A percentile compares a stretch with the other conserved stretches of the same genome.
Conservation (phyloP, 1,140 invertebrate species). For the Procambarus clarkii region DNA sequence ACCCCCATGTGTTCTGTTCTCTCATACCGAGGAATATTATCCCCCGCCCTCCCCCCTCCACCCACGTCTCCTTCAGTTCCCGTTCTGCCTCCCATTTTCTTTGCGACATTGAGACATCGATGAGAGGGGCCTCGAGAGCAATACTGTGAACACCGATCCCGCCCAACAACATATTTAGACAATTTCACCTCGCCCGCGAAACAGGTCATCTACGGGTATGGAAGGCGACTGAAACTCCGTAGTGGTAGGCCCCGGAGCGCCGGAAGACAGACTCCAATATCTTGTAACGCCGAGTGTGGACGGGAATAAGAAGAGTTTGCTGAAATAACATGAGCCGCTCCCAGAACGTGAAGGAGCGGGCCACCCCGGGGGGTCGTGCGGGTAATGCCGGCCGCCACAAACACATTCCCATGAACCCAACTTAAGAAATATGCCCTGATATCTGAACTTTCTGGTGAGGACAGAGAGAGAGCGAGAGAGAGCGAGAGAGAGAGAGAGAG, state of each 20-base stretch:
- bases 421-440: constrained; percentile 26
- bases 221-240: neutral
- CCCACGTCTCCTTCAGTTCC: neutral
- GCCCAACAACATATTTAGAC: constrained; percentile 14
- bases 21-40: neutral
- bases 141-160: constrained; percentile 38
- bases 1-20: neutral
- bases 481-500: too few relatives aligned
- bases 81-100: constrained; percentile 29
- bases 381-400: neutral
- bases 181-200: constrained; percentile 17
- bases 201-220: neutral
- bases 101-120: constrained; percentile 37
- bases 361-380: constrained; percentile 28
- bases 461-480: neutral
- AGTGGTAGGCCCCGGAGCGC: neutral
- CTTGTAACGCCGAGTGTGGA: constrained; percentile 44
- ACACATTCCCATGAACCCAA: constrained; percentile 20
- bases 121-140: constrained; percentile 40
- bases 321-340: constrained; percentile 49
- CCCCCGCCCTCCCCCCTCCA: neutral
- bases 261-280: constrained; percentile 50
- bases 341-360: neutral
- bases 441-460: constrained; percentile 20
- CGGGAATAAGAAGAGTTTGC: constrained; percentile 33